Percentiles rank a stretch among this genome's conserved stretches.
Conservation (phyloP, 1,140 invertebrate species). For the Drosophila kohkoa region DNA sequence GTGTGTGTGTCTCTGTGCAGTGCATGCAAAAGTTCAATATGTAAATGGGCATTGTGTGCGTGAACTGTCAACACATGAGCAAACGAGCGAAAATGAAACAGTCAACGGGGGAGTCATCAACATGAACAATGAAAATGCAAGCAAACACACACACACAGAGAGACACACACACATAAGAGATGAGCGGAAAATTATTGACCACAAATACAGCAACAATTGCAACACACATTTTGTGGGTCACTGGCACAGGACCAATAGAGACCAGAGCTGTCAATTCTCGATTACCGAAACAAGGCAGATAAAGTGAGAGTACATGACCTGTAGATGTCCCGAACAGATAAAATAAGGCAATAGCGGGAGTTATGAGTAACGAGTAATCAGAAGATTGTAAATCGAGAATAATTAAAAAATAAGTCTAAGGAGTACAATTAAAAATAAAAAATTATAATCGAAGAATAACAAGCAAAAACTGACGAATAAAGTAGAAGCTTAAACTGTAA, state of each 20-base stretch:
- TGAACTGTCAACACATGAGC: slow-evolving; percentile 74
- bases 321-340: neutral
- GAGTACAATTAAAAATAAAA: neutral
- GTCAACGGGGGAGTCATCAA: slow-evolving; percentile 78
- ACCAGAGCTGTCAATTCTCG: slow-evolving; percentile 3
- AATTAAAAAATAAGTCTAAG: neutral
- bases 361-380: neutral
- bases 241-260: slow-evolving; percentile 34
- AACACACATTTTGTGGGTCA: slow-evolving; percentile 75
- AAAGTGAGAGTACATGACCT: neutral
- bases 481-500: too few relatives aligned
- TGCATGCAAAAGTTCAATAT: slow-evolving; percentile 45
- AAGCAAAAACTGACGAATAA: too few relatives aligned
- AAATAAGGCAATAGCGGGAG: too few relatives aligned
- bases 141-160: slow-evolving; percentile 1
- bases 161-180: slow-evolving; percentile 9
- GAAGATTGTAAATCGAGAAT: neutral
- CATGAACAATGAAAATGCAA: slow-evolving; percentile 40
- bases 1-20: slow-evolving; percentile 20
- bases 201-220: slow-evolving; percentile 67
- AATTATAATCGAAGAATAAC: too few relatives aligned
- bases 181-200: slow-evolving; percentile 43
- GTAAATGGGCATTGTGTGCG: slow-evolving; percentile 48
- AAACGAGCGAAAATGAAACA: slow-evolving; percentile 77
- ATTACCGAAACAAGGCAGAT: slow-evolving; percentile 5